Evolutionary conservation across 2,113 vertebrate species (phyloP).

Genomic region (Osmerus mordax): DNA sequence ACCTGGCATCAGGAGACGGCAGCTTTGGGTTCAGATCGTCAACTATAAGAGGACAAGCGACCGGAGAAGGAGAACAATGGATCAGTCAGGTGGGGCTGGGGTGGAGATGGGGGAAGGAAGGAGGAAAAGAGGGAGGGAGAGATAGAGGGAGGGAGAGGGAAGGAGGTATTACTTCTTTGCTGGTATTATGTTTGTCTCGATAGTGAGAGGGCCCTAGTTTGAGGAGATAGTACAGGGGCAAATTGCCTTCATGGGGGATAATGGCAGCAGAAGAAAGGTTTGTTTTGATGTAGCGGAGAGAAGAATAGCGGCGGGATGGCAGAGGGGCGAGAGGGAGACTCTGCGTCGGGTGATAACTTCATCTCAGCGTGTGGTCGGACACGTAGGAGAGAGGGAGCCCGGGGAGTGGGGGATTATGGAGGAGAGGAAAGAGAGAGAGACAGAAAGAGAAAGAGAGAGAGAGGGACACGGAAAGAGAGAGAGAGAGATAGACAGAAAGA

Average conservation of each 20-base stretch:
- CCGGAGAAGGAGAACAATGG: no score
- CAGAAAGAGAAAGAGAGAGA: neutral
- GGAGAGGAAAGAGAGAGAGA: neutral
- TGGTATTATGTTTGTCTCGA: conserved; percentile 81
- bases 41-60: no score
- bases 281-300: conserved; percentile 86
- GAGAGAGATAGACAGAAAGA: neutral
- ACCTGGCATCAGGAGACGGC: no score
- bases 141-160: conserved; percentile 22
- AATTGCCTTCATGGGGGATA: conserved; percentile 90
- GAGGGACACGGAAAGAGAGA: neutral
- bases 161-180: conserved; percentile 43
- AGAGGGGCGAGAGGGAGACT: conserved; percentile 55
- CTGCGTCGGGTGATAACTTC: conserved; percentile 10
- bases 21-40: no score
- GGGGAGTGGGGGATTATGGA: neutral
- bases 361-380: conserved; percentile 11
- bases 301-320: conserved; percentile 54
- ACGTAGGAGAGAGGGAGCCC: neutral
- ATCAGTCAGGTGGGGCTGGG: conserved; percentile 20
- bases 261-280: conserved; percentile 85
- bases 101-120: conserved; percentile 60
- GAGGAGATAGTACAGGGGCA: conserved; percentile 84
- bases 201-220: conserved; percentile 82
- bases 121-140: neutral